Base-by-base conservation (phyloP, 2,113 vertebrate species). In the Bufo gargarizans region DNA sequence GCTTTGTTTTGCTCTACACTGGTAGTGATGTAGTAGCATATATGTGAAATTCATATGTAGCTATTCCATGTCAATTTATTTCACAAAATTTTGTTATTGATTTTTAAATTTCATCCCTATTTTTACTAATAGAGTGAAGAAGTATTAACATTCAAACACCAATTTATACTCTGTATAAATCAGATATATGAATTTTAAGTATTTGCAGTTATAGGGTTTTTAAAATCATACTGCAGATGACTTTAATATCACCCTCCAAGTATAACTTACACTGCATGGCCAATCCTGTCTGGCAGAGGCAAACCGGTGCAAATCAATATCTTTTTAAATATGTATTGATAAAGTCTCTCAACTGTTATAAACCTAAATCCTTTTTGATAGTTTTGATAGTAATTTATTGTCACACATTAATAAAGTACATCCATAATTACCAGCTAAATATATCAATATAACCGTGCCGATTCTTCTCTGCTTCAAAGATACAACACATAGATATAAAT, bases 301-400 rank as follows among this genome's bases (percentile, higher is more conserved):
- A 50, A 49, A 16, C 72, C 4, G 4, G 47, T 72, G 13, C 20
- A 47, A 50, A 50, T 76, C 72, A 76, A 76, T 76, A 50, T 50
- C 17, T 76, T 76, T 76, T 50, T 50, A 76, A 76, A 20, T 50
- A 50, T 76, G 47, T 50, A 76, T 76, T 76, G 72, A 76, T 76
- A 8, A 50, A 76, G 19, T 50, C 45, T 50, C 72, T 76, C 45
- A 76, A 20, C 72, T 76, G 47, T 76, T 50, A 76, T 50, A 19
- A 20, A 10, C 72, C 45, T 76, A 76, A 76, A 76, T 47, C 72
- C 17, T 20, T 76, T 50, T 76, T 47, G 20, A 49, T 20, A 20
- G 45, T n/a, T n/a, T n/a, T 76, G 16, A 17, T 17, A 76, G 17
- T 17, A 76, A 76, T 76, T 76, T 50, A 76, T 20, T 76, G 47